Evolutionary conservation across 2,888 invertebrate species (phyloP).

Genomic region (Caenorhabditis sp.): DNA sequence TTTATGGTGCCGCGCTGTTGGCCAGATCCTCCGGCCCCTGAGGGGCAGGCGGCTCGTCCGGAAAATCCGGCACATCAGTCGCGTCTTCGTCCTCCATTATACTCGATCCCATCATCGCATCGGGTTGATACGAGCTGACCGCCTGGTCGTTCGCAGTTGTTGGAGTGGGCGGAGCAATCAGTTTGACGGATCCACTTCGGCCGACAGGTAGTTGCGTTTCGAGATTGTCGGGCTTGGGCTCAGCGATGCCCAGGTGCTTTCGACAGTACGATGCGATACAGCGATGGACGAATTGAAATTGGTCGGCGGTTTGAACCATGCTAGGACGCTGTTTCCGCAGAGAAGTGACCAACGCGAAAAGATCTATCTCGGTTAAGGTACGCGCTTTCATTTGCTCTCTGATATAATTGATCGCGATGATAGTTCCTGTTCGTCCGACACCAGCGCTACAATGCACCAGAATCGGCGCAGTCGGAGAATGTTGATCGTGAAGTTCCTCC

Average conservation of each 20-base stretch:
- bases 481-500: constrained; percentile 65
- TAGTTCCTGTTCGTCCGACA: constrained; percentile 80
- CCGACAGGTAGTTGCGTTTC: background rate
- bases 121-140: constrained; percentile 9
- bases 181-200: constrained; percentile 7
- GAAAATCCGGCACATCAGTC: constrained; percentile 68
- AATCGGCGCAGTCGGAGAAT: constrained; percentile 65
- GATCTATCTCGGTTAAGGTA: constrained; percentile 66
- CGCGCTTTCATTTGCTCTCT: constrained; percentile 71
- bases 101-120: background rate
- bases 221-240: constrained; percentile 29
- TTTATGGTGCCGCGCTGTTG: constrained; percentile 71
- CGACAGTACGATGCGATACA: constrained; percentile 77
- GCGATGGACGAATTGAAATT: constrained; percentile 78
- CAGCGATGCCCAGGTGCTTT: constrained; percentile 60
- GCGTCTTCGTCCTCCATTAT: constrained; percentile 56
- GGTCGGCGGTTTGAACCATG: constrained; percentile 81
- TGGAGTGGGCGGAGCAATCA: constrained; percentile 66
- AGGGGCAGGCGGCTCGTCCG: constrained; percentile 74
- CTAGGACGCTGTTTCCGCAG: constrained; percentile 77
- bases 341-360: constrained; percentile 73
- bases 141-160: constrained; percentile 16
- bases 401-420: constrained; percentile 78
- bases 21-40: constrained; percentile 74
- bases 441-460: constrained; percentile 81